phyloP scores from a whole-genome alignment of 2,888 invertebrate species.

The Noctua pronuba region DNA sequence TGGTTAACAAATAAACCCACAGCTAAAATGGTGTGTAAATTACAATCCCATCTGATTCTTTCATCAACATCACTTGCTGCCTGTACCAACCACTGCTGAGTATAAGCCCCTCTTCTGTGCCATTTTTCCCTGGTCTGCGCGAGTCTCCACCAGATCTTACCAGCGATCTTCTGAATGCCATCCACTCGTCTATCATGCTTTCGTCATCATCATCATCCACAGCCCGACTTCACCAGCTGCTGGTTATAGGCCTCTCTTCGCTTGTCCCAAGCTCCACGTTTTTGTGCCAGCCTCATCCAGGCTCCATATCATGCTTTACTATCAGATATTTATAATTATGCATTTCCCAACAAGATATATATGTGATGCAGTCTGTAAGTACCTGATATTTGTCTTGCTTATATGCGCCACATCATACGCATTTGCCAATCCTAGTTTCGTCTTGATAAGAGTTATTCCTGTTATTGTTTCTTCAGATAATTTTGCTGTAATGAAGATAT shows the following conservation, averaged over 20 bases:
- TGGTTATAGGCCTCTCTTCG: too few species aligned
- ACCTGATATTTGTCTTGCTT: constrained; percentile 16
- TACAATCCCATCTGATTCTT: not conserved
- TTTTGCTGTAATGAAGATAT: constrained; percentile 17
- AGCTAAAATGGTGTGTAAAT: too few species aligned
- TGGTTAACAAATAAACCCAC: too few species aligned
- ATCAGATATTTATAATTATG: not conserved
- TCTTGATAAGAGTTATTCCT: constrained; percentile 31
- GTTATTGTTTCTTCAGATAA: constrained; percentile 13
- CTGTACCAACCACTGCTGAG: not conserved
- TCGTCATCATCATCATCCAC: too few species aligned
- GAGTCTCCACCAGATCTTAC: not conserved
- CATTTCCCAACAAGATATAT: not conserved
- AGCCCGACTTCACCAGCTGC: too few species aligned
- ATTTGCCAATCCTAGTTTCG: constrained; percentile 7
- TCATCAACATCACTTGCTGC: not conserved
- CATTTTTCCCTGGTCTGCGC: too few species aligned
- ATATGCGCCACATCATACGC: constrained; percentile 23
- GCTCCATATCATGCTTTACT: not conserved
- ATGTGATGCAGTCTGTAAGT: not conserved
- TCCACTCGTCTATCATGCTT: not conserved
- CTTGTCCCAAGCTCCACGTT: too few species aligned
- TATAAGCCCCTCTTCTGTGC: not conserved
- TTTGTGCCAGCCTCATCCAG: too few species aligned
- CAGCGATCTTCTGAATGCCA: not conserved